phyloP scores from a whole-genome alignment of 2,888 invertebrate genomes.

The Synanthedon andrenaeformis region DNA sequence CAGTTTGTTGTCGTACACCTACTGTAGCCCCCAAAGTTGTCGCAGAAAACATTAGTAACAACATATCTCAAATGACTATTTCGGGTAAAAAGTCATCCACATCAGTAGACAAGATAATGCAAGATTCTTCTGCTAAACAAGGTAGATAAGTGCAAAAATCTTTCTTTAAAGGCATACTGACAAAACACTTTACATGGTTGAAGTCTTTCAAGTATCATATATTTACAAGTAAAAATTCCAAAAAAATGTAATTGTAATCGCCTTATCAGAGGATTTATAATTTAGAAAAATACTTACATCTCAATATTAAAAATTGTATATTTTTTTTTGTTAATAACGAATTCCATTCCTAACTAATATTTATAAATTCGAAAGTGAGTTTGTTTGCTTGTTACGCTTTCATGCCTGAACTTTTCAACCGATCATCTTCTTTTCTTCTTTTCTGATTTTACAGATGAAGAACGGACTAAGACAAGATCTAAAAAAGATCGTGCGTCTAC shows the following conservation, averaged over 20 bases:
- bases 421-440: too few relatives aligned
- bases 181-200: too few relatives aligned
- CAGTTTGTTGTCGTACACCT: constrained; percentile 88
- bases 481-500: constrained; percentile 46
- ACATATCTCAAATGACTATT: constrained; percentile 20
- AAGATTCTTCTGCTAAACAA: constrained; percentile 49
- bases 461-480: background rate
- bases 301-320: too few relatives aligned
- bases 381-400: too few relatives aligned
- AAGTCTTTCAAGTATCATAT: too few relatives aligned
- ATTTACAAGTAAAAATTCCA: background rate
- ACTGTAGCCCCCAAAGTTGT: constrained; percentile 42
- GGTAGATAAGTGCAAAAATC: constrained; percentile 60
- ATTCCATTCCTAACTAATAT: too few relatives aligned
- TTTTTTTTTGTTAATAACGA: too few relatives aligned
- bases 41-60: constrained; percentile 10
- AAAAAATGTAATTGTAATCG: background rate
- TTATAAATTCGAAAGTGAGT: too few relatives aligned
- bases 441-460: background rate
- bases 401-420: too few relatives aligned
- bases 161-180: background rate
- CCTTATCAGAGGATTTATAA: too few relatives aligned
- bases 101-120: constrained; percentile 4
- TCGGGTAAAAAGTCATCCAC: constrained; percentile 1
- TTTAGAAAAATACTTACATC: too few relatives aligned